Percentiles rank a stretch among this genome's conserved stretches.
Conservation (phyloP, 2,797 vertebrate genomes). For the Macrochelys suwanniensis region DNA sequence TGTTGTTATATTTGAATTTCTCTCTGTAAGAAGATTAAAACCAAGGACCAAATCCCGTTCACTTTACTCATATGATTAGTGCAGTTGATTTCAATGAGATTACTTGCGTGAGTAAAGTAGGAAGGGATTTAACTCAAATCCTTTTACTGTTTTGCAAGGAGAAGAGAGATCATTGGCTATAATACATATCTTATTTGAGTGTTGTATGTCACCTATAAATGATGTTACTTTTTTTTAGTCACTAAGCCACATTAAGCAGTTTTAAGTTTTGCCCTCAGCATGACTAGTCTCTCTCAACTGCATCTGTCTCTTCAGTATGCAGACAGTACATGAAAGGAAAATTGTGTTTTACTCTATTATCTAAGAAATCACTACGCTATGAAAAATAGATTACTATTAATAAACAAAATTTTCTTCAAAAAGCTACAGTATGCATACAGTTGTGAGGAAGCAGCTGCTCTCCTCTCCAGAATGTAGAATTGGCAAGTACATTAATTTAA, state of each 20-base stretch:
- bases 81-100: neutral
- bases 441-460: constrained; percentile 58
- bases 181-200: constrained; percentile 44
- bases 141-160: constrained; percentile 43
- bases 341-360: constrained; percentile 68
- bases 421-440: constrained; percentile 14
- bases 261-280: constrained; percentile 57
- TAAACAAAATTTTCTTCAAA: constrained; percentile 71
- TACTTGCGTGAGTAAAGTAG: constrained; percentile 44
- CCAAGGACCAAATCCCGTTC: constrained; percentile 35
- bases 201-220: constrained; percentile 53
- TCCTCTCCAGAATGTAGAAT: constrained; percentile 44
- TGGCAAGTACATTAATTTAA: constrained; percentile 52
- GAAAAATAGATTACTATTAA: constrained; percentile 75
- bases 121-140: constrained; percentile 51
- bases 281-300: constrained; percentile 57
- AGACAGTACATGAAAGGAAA: constrained; percentile 59
- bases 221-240: constrained; percentile 35
- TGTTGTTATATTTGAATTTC: neutral
- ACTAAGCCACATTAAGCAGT: constrained; percentile 60
- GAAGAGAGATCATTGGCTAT: constrained; percentile 55
- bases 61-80: neutral
- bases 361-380: constrained; percentile 57
- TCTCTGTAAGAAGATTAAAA: constrained; percentile 28
- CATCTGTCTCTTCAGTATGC: constrained; percentile 56